Evolutionary conservation across 2,888 invertebrate species (phyloP), one percentile per base, ranked within the genome.

Genomic region (Teleogryllus oceanicus): DNA sequence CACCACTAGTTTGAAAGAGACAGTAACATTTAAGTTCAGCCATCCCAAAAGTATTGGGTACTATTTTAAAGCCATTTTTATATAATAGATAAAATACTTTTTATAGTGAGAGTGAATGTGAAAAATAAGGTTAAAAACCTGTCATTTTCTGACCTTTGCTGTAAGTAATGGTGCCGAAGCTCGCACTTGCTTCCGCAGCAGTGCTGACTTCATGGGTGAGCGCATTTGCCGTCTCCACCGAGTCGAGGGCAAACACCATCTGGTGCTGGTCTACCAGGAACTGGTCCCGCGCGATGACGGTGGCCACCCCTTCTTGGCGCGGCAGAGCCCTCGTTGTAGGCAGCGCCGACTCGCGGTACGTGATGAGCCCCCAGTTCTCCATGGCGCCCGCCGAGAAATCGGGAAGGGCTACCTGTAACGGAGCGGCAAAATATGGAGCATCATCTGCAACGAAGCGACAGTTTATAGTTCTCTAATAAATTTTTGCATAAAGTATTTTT

Each of bases 301-400:
- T n/a, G n/a, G n/a, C n/a, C n/a, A n/a, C n/a, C n/a, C n/a, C n/a
- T n/a, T n/a, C n/a, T n/a, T n/a, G n/a, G n/a, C n/a, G n/a, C n/a
- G n/a, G n/a, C n/a, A n/a, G n/a, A n/a, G n/a, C n/a, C n/a, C n/a
- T n/a, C n/a, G 62, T 62, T 5, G 62, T 11, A 62, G 11, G 62
- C 62, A 62, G 62, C 62, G 62, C 62, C 62, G 62, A 4, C 62
- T 62, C 62, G 62, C 62, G 62, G 86, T 92, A 95, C 1, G 93
- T 93, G 13, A 94, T 91, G 20, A 94, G 86, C 0, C 94, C 94
- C 94, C 94, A 95, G 85, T 95, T 95, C 86, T 95, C 89, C 88
- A 21, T 88, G 50, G 88, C 88, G 10, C 88, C 87, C 4, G 88
- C 88, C n/a, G 86, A 85, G 78, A 82, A 82, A 77, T 82, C 82